Evolutionary conservation across 2,888 invertebrate species (phyloP).

Genomic region (Sycophila texana): DNA sequence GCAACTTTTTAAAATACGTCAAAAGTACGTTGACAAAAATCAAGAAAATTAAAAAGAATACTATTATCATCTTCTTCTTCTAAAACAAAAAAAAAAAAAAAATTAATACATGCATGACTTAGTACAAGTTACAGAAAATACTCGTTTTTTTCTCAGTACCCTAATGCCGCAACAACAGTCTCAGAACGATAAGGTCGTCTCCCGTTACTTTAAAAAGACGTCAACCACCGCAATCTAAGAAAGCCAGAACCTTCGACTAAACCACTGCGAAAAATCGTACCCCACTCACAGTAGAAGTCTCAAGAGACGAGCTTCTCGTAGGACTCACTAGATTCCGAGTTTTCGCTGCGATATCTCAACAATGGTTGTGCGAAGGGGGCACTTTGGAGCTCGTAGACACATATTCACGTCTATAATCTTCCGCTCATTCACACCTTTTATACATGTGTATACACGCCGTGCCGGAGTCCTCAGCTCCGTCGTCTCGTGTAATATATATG

Average conservation of each 20-base stretch:
- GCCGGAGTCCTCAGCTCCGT: neutral
- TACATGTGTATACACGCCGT: neutral
- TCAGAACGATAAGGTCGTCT: too few relatives aligned
- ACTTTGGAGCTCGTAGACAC: constrained; percentile 46
- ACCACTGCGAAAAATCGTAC: constrained; percentile 30
- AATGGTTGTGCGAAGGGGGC: constrained; percentile 46
- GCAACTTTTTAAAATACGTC: too few relatives aligned
- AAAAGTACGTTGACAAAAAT: too few relatives aligned
- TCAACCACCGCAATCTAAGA: constrained; percentile 14
- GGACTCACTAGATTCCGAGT: constrained; percentile 18
- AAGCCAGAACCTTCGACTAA: constrained; percentile 22
- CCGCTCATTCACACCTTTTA: neutral
- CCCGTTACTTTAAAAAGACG: neutral
- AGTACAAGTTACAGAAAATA: too few relatives aligned
- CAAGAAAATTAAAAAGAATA: too few relatives aligned
- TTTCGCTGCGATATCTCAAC: constrained; percentile 42
- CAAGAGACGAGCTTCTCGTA: neutral
- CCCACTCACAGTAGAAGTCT: neutral
- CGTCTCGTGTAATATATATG: constrained; percentile 7
- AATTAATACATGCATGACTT: too few relatives aligned
- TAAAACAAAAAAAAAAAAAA: too few relatives aligned
- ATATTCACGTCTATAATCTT: constrained; percentile 4
- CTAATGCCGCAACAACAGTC: too few relatives aligned
- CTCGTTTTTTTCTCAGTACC: too few relatives aligned
- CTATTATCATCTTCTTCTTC: too few relatives aligned